A percentile compares a stretch with the other conserved stretches of the same genome.
These are phyloP conservation scores for Triplophysa yarkandensis DNA, from an alignment of 2,797 vertebrate genomes.

Conservation along the genomic window DNA sequence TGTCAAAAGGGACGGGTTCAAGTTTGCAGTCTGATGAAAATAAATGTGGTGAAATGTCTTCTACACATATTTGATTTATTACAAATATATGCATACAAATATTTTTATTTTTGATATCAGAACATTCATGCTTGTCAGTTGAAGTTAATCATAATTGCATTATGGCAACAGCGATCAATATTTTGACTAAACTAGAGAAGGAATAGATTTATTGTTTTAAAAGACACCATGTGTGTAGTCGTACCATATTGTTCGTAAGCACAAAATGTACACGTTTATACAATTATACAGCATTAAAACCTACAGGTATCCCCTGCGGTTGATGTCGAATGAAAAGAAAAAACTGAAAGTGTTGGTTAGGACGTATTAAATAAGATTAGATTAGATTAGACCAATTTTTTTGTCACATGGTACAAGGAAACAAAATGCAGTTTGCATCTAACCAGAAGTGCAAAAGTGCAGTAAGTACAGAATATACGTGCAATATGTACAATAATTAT, in stretches of 20 bases:
- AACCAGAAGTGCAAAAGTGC: too few species aligned
- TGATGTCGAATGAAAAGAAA: too few species aligned
- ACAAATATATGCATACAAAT: not conserved
- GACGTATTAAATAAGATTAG: too few species aligned
- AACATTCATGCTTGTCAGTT: conserved; percentile 93
- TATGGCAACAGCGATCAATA: conserved; percentile 96
- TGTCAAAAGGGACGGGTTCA: conserved; percentile 66
- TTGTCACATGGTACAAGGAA: too few species aligned
- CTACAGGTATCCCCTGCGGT: too few species aligned
- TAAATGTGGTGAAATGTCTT: conserved; percentile 76
- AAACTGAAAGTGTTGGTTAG: too few species aligned
- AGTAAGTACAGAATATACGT: too few species aligned
- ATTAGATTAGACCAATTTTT: too few species aligned
- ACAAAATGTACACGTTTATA: not conserved
- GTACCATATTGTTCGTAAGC: not conserved
- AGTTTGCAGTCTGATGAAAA: conserved; percentile 87
- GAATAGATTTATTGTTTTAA: not conserved
- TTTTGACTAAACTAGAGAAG: conserved; percentile 73
- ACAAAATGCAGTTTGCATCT: too few species aligned
- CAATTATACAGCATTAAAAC: not conserved
- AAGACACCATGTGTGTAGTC: not conserved
- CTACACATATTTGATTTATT: not conserved
- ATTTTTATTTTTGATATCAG: conserved; percentile 64
- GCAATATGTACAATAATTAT: too few species aligned
- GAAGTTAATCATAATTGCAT: conserved; percentile 95